Evolutionary conservation across 2,797 vertebrate species (phyloP).

Genomic region (Eremophila alpestris): DNA sequence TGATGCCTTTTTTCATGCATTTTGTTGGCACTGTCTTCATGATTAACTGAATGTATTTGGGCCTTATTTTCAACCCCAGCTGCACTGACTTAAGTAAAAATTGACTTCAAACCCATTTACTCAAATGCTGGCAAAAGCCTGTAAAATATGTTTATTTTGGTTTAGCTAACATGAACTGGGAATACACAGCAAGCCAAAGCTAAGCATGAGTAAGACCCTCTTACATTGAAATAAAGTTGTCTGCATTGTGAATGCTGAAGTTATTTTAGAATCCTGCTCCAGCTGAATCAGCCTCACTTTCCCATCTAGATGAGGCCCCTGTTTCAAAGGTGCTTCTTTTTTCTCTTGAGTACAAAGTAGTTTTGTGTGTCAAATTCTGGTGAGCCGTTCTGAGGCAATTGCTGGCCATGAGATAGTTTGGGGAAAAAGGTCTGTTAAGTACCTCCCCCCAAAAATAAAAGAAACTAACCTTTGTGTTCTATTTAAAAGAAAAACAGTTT

Average conservation of each 20-base stretch:
- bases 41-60: background rate
- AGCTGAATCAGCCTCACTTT: background rate
- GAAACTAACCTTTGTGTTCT: background rate
- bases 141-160: conserved; percentile 11
- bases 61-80: conserved; percentile 29
- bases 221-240: background rate
- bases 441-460: background rate
- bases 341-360: background rate
- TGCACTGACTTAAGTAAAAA: conserved; percentile 16
- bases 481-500: background rate
- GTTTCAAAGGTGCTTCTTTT: background rate
- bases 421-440: background rate
- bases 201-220: background rate
- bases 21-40: background rate
- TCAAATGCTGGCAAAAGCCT: conserved; percentile 22
- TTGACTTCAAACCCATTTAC: conserved; percentile 5
- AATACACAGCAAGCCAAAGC: conserved; percentile 1
- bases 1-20: background rate
- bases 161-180: background rate
- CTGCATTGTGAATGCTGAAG: background rate
- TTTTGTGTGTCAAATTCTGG: background rate
- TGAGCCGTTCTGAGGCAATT: background rate
- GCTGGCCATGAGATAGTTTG: background rate
- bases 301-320: background rate
- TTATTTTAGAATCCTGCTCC: background rate